A percentile compares a stretch with the other conserved stretches of the same genome.
Evolutionary conservation across 2,113 vertebrate genomes (phyloP).

Genomic region (Hyperopisus bebe): DNA sequence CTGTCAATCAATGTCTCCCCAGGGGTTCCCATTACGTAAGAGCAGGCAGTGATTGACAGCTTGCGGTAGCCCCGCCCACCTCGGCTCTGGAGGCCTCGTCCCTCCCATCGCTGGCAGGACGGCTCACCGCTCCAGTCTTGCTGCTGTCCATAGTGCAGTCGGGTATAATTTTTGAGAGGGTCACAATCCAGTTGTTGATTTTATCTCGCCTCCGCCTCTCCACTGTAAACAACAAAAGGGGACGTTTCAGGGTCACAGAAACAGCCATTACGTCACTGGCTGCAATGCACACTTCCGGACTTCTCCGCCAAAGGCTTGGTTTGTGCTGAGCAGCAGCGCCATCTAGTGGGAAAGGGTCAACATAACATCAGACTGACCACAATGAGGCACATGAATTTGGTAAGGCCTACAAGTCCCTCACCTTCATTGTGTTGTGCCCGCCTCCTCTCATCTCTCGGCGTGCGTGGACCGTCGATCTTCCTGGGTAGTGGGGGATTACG

Average conservation of each 20-base stretch:
- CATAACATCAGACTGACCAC: not conserved
- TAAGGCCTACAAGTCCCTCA: constrained; percentile 30
- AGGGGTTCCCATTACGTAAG: not conserved
- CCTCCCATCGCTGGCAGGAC: not conserved
- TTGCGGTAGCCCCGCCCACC: not conserved
- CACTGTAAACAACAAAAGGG: constrained; percentile 52
- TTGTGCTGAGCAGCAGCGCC: not conserved
- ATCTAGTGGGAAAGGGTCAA: not conserved
- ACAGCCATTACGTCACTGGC: not conserved
- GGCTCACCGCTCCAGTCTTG: constrained; percentile 77
- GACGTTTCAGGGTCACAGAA: not conserved
- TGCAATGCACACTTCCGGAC: not conserved
- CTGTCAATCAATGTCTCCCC: not conserved
- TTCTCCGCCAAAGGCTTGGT: not conserved
- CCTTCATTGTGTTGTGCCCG: constrained; percentile 90
- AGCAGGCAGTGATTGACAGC: not conserved
- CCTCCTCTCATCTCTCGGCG: constrained; percentile 77
- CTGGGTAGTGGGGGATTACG: constrained; percentile 42
- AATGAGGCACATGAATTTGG: not conserved
- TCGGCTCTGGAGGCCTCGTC: not conserved
- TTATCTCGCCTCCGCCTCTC: constrained; percentile 84
- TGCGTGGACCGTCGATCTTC: constrained; percentile 78
- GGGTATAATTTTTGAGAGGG: constrained; percentile 86
- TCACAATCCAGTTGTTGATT: constrained; percentile 92
- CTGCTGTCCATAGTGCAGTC: constrained; percentile 80